Evolutionary conservation across 1,140 invertebrate genomes (phyloP), one percentile per base, ranked within the genome.

Genomic region (Mycetomoellerius zeteki): DNA sequence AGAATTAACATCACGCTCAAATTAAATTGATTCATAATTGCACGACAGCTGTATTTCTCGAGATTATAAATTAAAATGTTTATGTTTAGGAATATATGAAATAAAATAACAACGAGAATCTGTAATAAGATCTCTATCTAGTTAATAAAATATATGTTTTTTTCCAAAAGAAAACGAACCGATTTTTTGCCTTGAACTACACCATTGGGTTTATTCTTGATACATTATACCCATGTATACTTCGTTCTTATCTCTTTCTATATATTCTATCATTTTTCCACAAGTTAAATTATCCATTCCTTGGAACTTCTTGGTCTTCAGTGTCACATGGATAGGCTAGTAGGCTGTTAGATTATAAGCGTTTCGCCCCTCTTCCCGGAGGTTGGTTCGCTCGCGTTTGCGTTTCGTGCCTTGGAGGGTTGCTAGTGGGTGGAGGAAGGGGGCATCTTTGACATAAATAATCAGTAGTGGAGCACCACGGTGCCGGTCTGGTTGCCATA

Each of bases 381-480:
- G 78, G 8, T 43, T 77, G 72, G 86, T 47, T 86, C 24, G 86
- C 85, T 92, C 90, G 91, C 91, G 93, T 93, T 93, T 92, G 92
- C 92, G 90, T 93, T 94, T 92, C 24, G 52, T 75, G 27, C 80
- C 69, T 21, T 27, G 80, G 80, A 73, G 67, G 69, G 67, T 60
- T 58, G 69, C 62, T 30, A 33, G 73, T 10, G 54, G 54, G 54
- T n/a, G 27, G 43, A 58, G 43, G 27, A 90, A 89, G 88, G 92
- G 92, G 90, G 93, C 91, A 95, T 95, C 94, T 94, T 95, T 95
- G 94, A 95, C 94, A 95, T 95, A 95, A 95, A 95, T 95, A 95
- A 95, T 95, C 94, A 94, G 94, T 92, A 94, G 94, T 93, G 91
- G 93, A 95, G 94, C 93, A 94, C 92, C 92, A 91, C 92, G 91